These are phyloP conservation scores for Chrysopa pallens DNA, from an alignment of 1,140 invertebrate species.

Conservation along the genomic window DNA sequence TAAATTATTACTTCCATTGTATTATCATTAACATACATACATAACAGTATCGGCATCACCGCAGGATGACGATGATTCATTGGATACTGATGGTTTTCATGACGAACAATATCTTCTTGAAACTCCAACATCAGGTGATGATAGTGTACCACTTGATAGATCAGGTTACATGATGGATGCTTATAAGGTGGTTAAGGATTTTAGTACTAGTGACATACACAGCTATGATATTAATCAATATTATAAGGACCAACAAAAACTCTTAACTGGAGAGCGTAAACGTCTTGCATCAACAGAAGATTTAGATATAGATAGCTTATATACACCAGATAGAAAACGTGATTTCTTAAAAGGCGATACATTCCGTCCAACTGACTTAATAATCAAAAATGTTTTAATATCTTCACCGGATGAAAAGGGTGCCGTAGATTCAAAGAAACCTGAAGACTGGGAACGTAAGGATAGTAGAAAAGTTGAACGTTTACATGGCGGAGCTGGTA, in stretches of 20 bases:
- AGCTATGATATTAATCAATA: constrained; percentile 16
- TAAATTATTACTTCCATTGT: no score
- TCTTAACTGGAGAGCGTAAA: constrained; percentile 16
- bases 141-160: not conserved
- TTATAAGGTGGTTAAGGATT: constrained; percentile 5
- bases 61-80: constrained; percentile 30
- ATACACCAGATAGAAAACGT: constrained; percentile 6
- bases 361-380: constrained; percentile 12
- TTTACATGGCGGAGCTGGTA: constrained; percentile 23
- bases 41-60: constrained; percentile 24
- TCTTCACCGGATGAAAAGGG: constrained; percentile 26
- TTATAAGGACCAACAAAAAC: constrained; percentile 16
- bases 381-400: constrained; percentile 9
- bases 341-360: constrained; percentile 5
- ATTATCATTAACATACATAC: no score
- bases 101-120: constrained; percentile 25
- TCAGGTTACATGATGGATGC: not conserved
- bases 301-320: constrained; percentile 16
- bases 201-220: constrained; percentile 16
- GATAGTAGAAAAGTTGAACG: constrained; percentile 21
- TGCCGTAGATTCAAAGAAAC: constrained; percentile 23
- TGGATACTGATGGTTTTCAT: constrained; percentile 29
- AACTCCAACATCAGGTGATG: constrained; percentile 19
- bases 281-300: constrained; percentile 21
- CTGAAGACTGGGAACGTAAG: constrained; percentile 23